These are phyloP conservation scores for Heliconius cydno DNA, from an alignment of 2,888 invertebrate genomes.

Conservation along the genomic window DNA sequence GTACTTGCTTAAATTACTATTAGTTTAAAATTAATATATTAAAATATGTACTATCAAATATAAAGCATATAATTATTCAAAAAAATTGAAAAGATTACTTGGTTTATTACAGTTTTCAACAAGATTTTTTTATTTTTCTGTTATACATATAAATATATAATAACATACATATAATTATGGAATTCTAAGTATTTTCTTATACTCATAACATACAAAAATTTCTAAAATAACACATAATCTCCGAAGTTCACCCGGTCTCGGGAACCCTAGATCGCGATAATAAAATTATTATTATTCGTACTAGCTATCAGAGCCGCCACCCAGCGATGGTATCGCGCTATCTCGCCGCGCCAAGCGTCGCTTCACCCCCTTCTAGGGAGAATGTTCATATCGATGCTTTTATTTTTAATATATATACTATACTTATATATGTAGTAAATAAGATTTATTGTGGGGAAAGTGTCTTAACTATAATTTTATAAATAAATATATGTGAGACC, in stretches of 20 bases:
- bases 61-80: not conserved
- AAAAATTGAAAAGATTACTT: not conserved
- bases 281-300: conserved; percentile 82
- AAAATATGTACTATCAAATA: not conserved
- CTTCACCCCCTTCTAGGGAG: conserved; percentile 76
- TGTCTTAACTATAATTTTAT: no score
- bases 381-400: conserved; percentile 54
- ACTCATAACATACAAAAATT: conserved; percentile 24
- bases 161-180: no score
- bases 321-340: conserved; percentile 79
- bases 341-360: conserved; percentile 81
- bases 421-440: not conserved
- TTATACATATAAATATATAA: not conserved
- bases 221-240: conserved; percentile 26
- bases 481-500: no score
- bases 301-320: conserved; percentile 76
- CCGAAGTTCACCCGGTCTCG: conserved; percentile 49
- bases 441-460: not conserved
- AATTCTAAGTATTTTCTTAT: not conserved
- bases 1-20: not conserved
- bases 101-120: not conserved
- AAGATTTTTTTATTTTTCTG: not conserved
- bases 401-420: conserved; percentile 11
- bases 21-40: not conserved
- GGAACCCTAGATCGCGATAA: conserved; percentile 76